Conservation (phyloP, 1,140 invertebrate genomes). For the Neodiprion pinetum region DNA sequence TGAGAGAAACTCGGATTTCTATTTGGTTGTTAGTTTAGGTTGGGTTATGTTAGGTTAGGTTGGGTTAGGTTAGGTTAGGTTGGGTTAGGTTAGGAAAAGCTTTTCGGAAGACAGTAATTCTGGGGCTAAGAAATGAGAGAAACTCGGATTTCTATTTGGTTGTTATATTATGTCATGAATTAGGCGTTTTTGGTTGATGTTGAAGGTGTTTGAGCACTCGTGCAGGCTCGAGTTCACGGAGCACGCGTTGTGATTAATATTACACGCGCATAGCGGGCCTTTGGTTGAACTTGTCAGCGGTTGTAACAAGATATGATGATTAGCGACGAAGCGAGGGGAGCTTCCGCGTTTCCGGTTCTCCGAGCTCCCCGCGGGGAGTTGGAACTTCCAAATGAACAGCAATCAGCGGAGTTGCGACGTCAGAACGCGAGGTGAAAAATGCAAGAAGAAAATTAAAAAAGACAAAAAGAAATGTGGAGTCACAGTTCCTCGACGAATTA, state of each 20-base stretch:
- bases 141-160: no score
- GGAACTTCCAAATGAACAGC: background rate
- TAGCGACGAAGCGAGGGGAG: conserved; percentile 23
- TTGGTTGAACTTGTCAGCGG: conserved; percentile 38
- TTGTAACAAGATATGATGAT: conserved; percentile 38
- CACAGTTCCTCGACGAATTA: conserved; percentile 8
- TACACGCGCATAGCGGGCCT: conserved; percentile 22
- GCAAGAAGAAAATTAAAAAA: background rate
- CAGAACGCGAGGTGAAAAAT: conserved; percentile 13
- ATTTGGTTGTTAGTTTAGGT: no score
- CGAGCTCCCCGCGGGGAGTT: conserved; percentile 10
- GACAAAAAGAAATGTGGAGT: conserved; percentile 8
- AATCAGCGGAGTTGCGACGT: conserved; percentile 13
- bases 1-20: no score
- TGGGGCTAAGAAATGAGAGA: no score
- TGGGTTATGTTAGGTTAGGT: no score
- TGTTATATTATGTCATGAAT: no score
- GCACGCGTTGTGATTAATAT: conserved; percentile 44
- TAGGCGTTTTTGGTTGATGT: no score
- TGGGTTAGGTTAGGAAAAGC: no score
- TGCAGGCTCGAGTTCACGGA: conserved; percentile 14
- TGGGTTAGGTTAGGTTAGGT: no score
- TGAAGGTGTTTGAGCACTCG: background rate
- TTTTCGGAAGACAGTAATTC: no score
- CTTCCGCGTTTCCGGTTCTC: background rate